phyloP scores from a whole-genome alignment of 37 sponge, comb jelly and placozoan genomes.

The Beroe ovata region DNA sequence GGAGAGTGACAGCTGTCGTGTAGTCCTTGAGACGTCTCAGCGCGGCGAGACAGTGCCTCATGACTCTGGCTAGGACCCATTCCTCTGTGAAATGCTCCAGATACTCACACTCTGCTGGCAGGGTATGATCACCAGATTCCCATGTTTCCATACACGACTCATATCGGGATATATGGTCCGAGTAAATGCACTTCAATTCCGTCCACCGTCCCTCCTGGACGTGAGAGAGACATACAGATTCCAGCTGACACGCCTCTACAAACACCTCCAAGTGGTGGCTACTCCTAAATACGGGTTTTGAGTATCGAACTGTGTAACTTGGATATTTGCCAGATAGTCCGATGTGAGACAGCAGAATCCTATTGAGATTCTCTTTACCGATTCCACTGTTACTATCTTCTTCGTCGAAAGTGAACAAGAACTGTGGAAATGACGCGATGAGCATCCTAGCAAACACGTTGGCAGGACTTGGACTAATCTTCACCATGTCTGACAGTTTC shows the following conservation, averaged over 20 bases:
- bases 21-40: constrained; percentile 15
- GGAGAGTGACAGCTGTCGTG: background rate
- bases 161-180: background rate
- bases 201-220: background rate
- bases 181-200: background rate
- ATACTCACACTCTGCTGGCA: background rate
- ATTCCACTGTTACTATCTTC: background rate
- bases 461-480: background rate
- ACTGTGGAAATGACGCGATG: constrained; percentile 39
- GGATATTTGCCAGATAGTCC: background rate
- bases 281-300: constrained; percentile 1
- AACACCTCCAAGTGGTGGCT: constrained; percentile 18
- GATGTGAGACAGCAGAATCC: background rate
- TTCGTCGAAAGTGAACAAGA: background rate
- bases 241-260: constrained; percentile 20
- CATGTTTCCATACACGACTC: background rate
- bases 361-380: background rate
- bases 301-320: background rate
- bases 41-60: constrained; percentile 16
- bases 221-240: background rate
- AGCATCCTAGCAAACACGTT: background rate
- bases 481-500: constrained; percentile 25
- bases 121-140: background rate
- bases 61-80: background rate
- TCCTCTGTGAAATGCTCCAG: background rate